Evolutionary conservation across 2,888 invertebrate genomes (phyloP).

Genomic region (Gryllus longicercus): DNA sequence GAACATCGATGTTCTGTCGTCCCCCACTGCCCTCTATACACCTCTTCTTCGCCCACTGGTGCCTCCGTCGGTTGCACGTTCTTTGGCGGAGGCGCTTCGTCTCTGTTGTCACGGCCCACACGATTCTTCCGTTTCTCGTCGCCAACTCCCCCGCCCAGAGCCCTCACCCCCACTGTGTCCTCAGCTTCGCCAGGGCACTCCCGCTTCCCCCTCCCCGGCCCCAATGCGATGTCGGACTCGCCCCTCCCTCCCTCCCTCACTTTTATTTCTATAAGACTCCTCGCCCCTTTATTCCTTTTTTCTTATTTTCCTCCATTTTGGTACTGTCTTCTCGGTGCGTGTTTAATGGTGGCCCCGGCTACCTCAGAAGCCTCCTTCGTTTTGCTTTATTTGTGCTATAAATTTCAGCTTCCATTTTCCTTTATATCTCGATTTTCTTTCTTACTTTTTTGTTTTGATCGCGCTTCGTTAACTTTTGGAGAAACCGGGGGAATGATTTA

Average conservation of each 20-base stretch:
- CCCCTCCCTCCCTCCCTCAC: background rate
- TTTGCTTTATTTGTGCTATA: background rate
- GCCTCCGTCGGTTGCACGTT: too few species aligned
- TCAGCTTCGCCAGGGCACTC: too few species aligned
- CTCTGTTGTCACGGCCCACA: too few species aligned
- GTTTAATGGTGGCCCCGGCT: background rate
- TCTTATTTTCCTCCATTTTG: background rate
- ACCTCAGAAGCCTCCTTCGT: background rate
- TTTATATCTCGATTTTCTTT: background rate
- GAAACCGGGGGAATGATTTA: background rate
- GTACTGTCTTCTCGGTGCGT: background rate
- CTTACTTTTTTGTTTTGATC: background rate
- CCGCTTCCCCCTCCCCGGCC: too few species aligned
- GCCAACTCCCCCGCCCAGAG: too few species aligned
- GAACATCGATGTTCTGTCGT: too few species aligned
- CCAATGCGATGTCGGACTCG: background rate
- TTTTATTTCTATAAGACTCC: background rate
- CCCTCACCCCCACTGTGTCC: too few species aligned
- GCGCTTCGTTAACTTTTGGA: constrained; percentile 6
- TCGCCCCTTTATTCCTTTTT: background rate
- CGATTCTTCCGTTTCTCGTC: too few species aligned
- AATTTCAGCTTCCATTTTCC: background rate
- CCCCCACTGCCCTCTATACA: too few species aligned
- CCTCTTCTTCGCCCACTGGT: too few species aligned
- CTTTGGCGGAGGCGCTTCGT: too few species aligned